Percentiles rank a stretch among this genome's conserved stretches.
Conservation (phyloP, 2,797 vertebrate genomes). For the Austrolebias charrua region DNA sequence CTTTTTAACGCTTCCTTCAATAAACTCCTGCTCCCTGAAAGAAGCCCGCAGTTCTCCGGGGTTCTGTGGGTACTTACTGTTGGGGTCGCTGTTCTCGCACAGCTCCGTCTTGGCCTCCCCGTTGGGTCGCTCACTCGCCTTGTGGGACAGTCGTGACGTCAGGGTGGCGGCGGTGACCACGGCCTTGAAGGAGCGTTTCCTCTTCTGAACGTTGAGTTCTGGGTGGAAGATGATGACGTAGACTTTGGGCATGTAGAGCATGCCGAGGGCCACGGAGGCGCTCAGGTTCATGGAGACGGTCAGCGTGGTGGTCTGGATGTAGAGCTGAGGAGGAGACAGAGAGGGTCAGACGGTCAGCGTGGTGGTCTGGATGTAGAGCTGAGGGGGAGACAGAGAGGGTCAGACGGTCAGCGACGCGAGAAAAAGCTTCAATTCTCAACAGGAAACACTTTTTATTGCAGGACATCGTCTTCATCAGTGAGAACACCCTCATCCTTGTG, state of each 20-base stretch:
- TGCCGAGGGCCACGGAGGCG: slow-evolving; percentile 90
- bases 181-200: slow-evolving; percentile 92
- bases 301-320: slow-evolving; percentile 93
- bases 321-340: slow-evolving; percentile 77
- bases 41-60: not conserved
- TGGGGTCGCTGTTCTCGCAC: slow-evolving; percentile 88
- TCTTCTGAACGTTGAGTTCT: slow-evolving; percentile 92
- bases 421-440: not conserved
- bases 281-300: slow-evolving; percentile 95
- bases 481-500: not conserved
- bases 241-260: slow-evolving; percentile 96
- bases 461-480: not conserved
- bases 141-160: slow-evolving; percentile 90
- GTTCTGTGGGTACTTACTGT: slow-evolving; percentile 81
- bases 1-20: not conserved
- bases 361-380: slow-evolving; percentile 95
- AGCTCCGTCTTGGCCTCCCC: slow-evolving; percentile 94
- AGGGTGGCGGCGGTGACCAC: slow-evolving; percentile 91
- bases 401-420: slow-evolving; percentile 83
- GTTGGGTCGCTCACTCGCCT: slow-evolving; percentile 89
- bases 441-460: not conserved
- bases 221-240: slow-evolving; percentile 96
- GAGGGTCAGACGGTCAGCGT: slow-evolving; percentile 88
- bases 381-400: slow-evolving; percentile 24
- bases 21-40: not conserved